Evolutionary conservation across 2,113 vertebrate species (phyloP).

Genomic region (Clarias batrachus): DNA sequence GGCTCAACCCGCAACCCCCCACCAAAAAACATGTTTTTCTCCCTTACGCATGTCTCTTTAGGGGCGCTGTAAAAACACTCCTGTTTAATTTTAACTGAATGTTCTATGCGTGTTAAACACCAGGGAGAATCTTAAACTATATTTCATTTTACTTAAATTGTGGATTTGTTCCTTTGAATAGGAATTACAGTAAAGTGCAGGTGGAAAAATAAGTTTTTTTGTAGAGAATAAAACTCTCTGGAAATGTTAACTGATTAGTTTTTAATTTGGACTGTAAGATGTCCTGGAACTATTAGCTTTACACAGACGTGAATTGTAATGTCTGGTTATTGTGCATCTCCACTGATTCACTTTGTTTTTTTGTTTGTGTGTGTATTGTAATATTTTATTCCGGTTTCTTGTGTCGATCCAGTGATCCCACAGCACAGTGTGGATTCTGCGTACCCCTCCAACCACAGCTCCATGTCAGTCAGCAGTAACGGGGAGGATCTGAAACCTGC

Average conservation of each 20-base stretch:
- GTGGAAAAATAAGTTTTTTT: neutral
- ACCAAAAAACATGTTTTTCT: too few species aligned
- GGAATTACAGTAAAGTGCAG: neutral
- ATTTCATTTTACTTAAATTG: neutral
- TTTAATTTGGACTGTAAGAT: neutral
- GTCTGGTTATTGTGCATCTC: neutral
- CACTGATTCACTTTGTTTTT: neutral
- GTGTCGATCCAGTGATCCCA: constrained; percentile 76
- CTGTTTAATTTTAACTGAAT: neutral
- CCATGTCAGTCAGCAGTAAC: constrained; percentile 78
- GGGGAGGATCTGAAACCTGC: constrained; percentile 92
- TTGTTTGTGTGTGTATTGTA: neutral
- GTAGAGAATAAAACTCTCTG: neutral
- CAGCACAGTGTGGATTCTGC: constrained; percentile 76
- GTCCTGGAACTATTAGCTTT: neutral
- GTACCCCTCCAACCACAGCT: constrained; percentile 71
- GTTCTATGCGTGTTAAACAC: neutral
- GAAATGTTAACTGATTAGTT: neutral
- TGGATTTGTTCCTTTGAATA: too few species aligned
- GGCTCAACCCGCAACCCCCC: too few species aligned
- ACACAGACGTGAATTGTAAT: neutral
- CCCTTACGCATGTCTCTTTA: too few species aligned
- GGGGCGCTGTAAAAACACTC: neutral
- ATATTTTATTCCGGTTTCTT: neutral
- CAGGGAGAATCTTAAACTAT: neutral